Conservation (phyloP, 2,113 vertebrate genomes). For the Triplophysa dalaica region DNA sequence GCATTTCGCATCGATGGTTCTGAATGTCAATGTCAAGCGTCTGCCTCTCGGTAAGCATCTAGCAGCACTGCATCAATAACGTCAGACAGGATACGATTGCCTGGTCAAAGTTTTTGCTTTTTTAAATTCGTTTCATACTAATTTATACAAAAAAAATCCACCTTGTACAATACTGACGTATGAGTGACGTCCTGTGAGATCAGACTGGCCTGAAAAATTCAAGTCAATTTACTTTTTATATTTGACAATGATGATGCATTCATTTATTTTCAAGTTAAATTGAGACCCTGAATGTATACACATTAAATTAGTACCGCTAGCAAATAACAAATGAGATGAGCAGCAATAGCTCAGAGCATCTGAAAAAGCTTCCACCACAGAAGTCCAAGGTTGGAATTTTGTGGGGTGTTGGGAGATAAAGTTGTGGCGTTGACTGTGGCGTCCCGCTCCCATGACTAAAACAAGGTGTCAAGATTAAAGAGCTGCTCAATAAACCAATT, state of each 20-base stretch:
- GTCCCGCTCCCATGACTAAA: constrained; percentile 60
- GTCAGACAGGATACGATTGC: constrained; percentile 1
- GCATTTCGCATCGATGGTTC: constrained; percentile 7
- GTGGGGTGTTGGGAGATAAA: background rate
- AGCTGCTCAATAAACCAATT: constrained; percentile 64
- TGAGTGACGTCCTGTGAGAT: too few relatives aligned
- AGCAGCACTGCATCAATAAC: constrained; percentile 5
- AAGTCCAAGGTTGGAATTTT: constrained; percentile 27
- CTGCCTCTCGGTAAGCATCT: constrained; percentile 8
- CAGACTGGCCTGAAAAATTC: too few relatives aligned
- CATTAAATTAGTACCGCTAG: background rate
- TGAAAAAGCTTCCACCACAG: constrained; percentile 28
- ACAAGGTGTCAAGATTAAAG: constrained; percentile 64
- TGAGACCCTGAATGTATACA: background rate
- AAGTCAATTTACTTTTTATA: too few relatives aligned
- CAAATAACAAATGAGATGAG: constrained; percentile 50
- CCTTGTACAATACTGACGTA: too few relatives aligned
- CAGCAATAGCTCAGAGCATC: constrained; percentile 10
- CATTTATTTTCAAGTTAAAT: too few relatives aligned
- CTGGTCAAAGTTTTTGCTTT: background rate
- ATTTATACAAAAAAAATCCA: too few relatives aligned
- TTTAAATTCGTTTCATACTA: too few relatives aligned
- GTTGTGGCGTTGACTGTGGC: constrained; percentile 46
- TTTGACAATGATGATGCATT: too few relatives aligned
- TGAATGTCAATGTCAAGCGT: constrained; percentile 26